phyloP scores from a whole-genome alignment of 2,797 vertebrate species.

The Syndactyla subalaris region DNA sequence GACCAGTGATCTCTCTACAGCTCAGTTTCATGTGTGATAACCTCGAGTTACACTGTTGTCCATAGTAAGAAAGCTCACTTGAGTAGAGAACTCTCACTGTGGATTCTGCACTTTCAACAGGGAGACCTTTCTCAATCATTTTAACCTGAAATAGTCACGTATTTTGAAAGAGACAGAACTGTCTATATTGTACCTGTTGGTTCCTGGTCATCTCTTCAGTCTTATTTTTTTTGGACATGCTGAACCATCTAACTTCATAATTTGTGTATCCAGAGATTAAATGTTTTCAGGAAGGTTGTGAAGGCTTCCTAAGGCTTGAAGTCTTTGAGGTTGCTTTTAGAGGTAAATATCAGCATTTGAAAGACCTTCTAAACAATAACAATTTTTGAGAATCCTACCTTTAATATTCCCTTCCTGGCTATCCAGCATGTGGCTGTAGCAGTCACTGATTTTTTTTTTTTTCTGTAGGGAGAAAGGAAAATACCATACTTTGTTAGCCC shows the following conservation, averaged over 20 bases:
- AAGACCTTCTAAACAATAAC: not conserved
- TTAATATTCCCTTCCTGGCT: not conserved
- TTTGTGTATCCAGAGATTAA: not conserved
- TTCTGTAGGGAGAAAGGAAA: not conserved
- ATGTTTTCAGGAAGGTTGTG: not conserved
- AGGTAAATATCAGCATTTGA: not conserved
- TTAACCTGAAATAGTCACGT: not conserved
- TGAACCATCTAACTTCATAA: not conserved
- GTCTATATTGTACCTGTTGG: not conserved
- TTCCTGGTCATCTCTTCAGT: not conserved
- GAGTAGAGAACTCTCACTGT: not conserved
- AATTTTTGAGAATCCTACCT: not conserved
- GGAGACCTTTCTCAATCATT: not conserved
- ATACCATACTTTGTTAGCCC: not conserved
- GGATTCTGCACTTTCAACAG: not conserved
- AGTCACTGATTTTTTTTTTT: not conserved
- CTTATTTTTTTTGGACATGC: not conserved
- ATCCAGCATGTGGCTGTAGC: not conserved
- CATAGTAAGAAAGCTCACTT: not conserved
- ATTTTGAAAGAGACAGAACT: not conserved
- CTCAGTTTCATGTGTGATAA: not conserved
- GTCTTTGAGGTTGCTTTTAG: not conserved
- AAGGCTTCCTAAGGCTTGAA: not conserved
- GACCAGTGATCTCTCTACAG: not conserved
- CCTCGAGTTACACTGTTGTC: not conserved